These are phyloP conservation scores for Anarhynchus alexandrinus DNA, from an alignment of 2,113 vertebrate species.

Conservation along the genomic window DNA sequence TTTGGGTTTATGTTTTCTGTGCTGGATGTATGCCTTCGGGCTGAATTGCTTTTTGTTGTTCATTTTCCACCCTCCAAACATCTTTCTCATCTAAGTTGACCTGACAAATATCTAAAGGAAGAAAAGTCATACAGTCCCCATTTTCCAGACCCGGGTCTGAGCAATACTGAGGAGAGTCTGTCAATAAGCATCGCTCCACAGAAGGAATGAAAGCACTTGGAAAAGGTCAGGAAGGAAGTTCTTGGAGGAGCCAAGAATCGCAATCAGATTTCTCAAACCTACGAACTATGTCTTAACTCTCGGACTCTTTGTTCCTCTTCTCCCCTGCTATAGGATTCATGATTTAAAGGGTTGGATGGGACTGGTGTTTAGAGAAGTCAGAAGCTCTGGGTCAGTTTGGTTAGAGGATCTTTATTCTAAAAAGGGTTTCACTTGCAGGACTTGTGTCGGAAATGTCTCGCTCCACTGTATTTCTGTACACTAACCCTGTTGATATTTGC, in stretches of 20 bases:
- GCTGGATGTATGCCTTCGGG: neutral
- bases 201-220: neutral
- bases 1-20: neutral
- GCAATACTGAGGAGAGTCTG: neutral
- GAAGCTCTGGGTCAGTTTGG: neutral
- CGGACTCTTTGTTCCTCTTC: neutral
- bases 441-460: neutral
- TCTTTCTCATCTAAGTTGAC: neutral
- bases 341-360: neutral
- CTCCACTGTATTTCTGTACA: neutral
- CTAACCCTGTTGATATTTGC: neutral
- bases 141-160: neutral
- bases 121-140: neutral
- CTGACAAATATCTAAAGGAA: neutral
- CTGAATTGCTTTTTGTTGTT: neutral
- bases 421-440: neutral
- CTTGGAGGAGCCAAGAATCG: neutral
- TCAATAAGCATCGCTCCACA: neutral
- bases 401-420: neutral
- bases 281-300: neutral
- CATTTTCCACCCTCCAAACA: slow-evolving; percentile 1
- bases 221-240: neutral
- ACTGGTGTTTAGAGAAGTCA: neutral
- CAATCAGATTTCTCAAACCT: neutral
- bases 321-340: neutral